Evolutionary conservation across 2,113 vertebrate genomes (phyloP), one percentile per base, ranked within the genome.

Genomic region (Regulus satrapa): DNA sequence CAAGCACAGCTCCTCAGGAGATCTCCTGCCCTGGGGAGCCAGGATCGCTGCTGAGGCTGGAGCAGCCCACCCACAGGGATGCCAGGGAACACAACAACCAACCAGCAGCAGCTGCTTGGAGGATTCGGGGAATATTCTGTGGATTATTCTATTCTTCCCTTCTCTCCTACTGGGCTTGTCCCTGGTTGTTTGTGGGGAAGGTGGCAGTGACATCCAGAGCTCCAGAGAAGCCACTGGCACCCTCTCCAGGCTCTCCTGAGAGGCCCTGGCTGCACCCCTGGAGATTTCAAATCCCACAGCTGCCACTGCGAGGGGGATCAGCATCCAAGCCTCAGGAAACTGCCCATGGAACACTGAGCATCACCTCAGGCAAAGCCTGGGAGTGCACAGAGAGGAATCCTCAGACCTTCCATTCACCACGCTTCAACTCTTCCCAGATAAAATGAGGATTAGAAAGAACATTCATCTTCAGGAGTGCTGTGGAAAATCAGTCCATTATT

Each of bases 401-500:
- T 63, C 38, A 73, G 85, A 52, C 75, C 89, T 95, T 88, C 87
- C 83, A 76, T 40, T 45, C 67, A 76, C 89, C 28, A 4, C 25
- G 46, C 79, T 83, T 83, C 94, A 76, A 56, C 54, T 92, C 93
- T 83, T 86, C 72, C 45, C 75, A 88, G 93, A 92, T 91, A 77
- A 95, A 96, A 92, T 36, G 88, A 88, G 93, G 83, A 88, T 94
- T 83, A 86, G 85, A 89, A 85, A 91, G 79, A 17, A 24, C 91
- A 92, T 94, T 76, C 72, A 73, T 96, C 94, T 94, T 63, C 1
- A 7, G 43, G 86, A 92, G 63, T 41, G 72, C 82, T 91, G 94
- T 80, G 83, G 94, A 86, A 95, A 95, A 94, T 83, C 94, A 91
- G 83, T 68, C 86, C 83, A 92, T 96, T 95, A 69, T 96, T 94